Evolutionary conservation across 2,888 invertebrate species (phyloP), one percentile per base, ranked within the genome.

Genomic region (Conchocele bisecta): DNA sequence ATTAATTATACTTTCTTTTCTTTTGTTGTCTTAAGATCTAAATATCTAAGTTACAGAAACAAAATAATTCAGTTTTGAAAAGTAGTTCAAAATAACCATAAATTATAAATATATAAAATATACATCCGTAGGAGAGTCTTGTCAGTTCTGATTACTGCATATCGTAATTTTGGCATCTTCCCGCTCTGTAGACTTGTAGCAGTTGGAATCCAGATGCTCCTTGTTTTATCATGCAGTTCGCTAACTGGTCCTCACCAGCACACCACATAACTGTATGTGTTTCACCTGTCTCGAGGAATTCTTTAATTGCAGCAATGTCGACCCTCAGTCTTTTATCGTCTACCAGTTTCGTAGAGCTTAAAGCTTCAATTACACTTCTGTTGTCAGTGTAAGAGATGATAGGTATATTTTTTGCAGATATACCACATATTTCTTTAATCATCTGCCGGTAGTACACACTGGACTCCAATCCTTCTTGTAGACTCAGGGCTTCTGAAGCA

Each of bases 401-500:
- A 3, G 13, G 22, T n/a, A 68, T 50, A 48, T 26, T 29, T 24
- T 54, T 48, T 7, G 22, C 26, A 11, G 20, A 15, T 2, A 58
- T 11, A 26, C 46, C 46, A 13, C 54, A 41, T 31, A 64, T 56
- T 37, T 64, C 56, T 39, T 64, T 50, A 7, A 64, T 15, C 61
- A 39, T 39, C n/a, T n/a, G 51, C 46, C 22, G 28, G 33, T 59
- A 59, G 50, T 33, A 51, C 29, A 31, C n/a, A 22, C 35, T 13
- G 4, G 20, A 31, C 35, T 51, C 51, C 15, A 51, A 13, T 31
- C 51, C 33, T 33, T 51, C 20, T 22, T 44, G 64, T 37, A 72
- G 26, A 50, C 46, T 39, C 2, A 70, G 58, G 11, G 64, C 56
- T 46, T 75, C 61, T 54, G 66, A 70, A 33, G 71, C 75, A 15